Base-by-base conservation (phyloP, 2,113 vertebrate species). In the Pseudonaja textilis region DNA sequence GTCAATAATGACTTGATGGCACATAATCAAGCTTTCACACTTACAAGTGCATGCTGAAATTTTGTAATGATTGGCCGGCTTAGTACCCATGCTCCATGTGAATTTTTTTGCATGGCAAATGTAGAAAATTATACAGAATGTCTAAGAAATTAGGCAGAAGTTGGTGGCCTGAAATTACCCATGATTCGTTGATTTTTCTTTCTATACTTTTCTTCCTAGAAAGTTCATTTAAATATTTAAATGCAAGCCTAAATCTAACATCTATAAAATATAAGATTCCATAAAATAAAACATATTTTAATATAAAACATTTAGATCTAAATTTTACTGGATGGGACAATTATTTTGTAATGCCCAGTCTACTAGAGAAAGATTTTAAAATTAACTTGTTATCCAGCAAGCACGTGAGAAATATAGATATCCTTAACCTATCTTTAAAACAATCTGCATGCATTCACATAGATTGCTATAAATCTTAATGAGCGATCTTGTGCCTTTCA, bases 361-460 rank as follows among this genome's bases (percentile, higher is more conserved):
- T 91, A 91, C 81, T 45, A 61, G 74, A 90, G 90, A 54, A 3
- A 93, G 57, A 25, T 16, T 87, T 93, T 89, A 93, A 93, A 34
- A 91, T 90, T 91, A 52, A 16, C 2, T 34, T 93, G 20, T 87
- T 94, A 89, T 47, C 7, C n/a, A 90, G 91, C 90, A 94, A 91
- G 20, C 34, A 54, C 5, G 88, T 29, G 90, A 94, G 26, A 91
- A 54, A 45, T 47, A 87, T 54, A 85, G 86, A 94, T 92, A 85
- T 39, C 45, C 59, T 47, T 59, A 59, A 69, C 54, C 18, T 52
- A 42, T 4, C 56, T 64, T 86, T 18, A 39, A 34, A 61, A 64
- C n/a, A 90, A 29, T 26, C 59, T 54, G 18, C 52, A 85, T 52
- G 87, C 94, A 89, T 45, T n/a, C 88, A 90, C 9, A n/a, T 50